Conservation (phyloP, 2,113 vertebrate genomes). For the Cephalopholis sonnerati region DNA sequence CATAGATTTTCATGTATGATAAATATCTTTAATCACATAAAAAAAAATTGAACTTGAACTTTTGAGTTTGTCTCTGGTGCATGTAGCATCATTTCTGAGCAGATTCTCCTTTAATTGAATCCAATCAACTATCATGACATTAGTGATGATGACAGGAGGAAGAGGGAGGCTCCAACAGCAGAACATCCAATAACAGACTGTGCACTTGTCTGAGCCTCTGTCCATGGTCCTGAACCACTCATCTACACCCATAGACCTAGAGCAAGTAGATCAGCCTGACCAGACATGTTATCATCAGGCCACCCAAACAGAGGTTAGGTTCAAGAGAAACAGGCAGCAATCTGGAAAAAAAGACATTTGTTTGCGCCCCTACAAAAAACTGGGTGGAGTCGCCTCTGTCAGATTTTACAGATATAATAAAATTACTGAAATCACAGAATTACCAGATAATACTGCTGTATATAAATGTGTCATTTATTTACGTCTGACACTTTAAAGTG, state of each 20-base stretch:
- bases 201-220: conserved; percentile 79
- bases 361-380: background rate
- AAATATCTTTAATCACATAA: background rate
- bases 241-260: conserved; percentile 72
- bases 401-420: background rate
- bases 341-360: background rate
- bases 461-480: background rate
- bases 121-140: background rate
- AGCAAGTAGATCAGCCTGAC: conserved; percentile 55
- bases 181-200: conserved; percentile 71
- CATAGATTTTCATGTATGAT: background rate
- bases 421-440: background rate
- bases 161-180: conserved; percentile 56
- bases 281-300: conserved; percentile 3
- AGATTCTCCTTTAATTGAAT: background rate
- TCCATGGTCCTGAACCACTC: conserved; percentile 87
- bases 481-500: background rate
- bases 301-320: background rate
- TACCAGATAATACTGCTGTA: background rate
- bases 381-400: background rate
- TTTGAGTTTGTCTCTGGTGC: background rate
- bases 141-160: conserved; percentile 36
- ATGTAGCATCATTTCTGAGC: background rate
- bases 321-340: background rate
- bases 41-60: background rate